These are phyloP conservation scores for Drosophila simulans DNA, from an alignment of 1,140 invertebrate species.

Conservation along the genomic window DNA sequence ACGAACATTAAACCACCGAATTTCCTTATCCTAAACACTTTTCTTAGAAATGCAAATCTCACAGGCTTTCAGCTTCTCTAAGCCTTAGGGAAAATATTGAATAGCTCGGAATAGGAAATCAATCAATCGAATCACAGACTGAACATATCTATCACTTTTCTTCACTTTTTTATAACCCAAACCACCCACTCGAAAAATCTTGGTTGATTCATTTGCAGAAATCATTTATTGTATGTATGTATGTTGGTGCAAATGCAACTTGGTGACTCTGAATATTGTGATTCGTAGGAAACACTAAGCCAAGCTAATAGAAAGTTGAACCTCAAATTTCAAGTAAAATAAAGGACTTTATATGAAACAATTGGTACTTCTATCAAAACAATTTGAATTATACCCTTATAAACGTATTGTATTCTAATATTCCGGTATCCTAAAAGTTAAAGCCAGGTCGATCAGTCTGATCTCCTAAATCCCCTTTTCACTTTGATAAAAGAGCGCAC, in stretches of 20 bases:
- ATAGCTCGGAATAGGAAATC: constrained; percentile 13
- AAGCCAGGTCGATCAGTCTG: neutral
- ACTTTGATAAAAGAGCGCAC: neutral
- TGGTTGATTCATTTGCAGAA: neutral
- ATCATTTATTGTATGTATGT: neutral
- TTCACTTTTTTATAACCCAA: neutral
- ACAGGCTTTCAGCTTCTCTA: neutral
- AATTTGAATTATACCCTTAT: no score
- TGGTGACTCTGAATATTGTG: no score
- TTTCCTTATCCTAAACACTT: no score
- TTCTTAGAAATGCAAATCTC: neutral
- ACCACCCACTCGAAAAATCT: neutral
- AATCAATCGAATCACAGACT: constrained; percentile 14
- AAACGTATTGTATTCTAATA: no score
- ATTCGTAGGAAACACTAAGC: no score
- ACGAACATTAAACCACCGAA: no score
- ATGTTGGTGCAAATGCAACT: neutral
- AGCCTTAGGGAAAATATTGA: neutral
- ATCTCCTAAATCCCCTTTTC: neutral
- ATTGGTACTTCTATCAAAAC: no score
- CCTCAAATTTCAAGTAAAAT: no score
- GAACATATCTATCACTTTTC: neutral
- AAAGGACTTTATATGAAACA: no score
- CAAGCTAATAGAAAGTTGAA: no score
- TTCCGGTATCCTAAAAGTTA: no score